Conservation (phyloP, 2,113 vertebrate genomes). For the Balaenoptera acutorostrata region DNA sequence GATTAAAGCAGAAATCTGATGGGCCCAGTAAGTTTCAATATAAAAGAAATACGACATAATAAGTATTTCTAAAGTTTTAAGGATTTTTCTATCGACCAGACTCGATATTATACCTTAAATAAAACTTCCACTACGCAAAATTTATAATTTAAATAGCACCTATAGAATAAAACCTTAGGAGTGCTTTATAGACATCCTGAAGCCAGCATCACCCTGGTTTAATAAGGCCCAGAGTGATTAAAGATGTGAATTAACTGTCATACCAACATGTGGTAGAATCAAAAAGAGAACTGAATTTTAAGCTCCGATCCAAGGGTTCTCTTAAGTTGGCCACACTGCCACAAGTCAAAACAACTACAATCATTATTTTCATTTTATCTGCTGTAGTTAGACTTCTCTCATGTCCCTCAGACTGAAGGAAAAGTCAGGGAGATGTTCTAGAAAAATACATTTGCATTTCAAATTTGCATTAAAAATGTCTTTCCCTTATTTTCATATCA, state of each 20-base stretch:
- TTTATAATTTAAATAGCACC: slow-evolving; percentile 52
- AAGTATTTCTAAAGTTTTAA: slow-evolving; percentile 36
- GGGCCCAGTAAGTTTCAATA: neutral
- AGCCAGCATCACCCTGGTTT: neutral
- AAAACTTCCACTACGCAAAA: slow-evolving; percentile 25
- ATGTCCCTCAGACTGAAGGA: slow-evolving; percentile 38
- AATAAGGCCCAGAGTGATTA: neutral
- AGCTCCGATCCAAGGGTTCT: neutral
- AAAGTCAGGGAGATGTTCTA: slow-evolving; percentile 49
- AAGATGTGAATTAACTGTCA: slow-evolving; percentile 34
- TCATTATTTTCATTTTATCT: slow-evolving; percentile 39
- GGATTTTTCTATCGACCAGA: neutral
- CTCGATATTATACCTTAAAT: neutral
- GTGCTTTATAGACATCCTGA: neutral
- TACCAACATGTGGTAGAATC: neutral
- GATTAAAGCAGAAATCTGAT: slow-evolving; percentile 47
- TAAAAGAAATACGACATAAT: slow-evolving; percentile 18
- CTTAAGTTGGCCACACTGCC: neutral
- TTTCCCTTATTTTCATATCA: slow-evolving; percentile 49
- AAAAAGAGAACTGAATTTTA: slow-evolving; percentile 33
- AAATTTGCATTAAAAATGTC: slow-evolving; percentile 65
- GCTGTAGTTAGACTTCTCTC: slow-evolving; percentile 31
- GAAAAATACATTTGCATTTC: slow-evolving; percentile 69
- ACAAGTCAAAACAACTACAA: slow-evolving; percentile 30
- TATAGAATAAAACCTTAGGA: slow-evolving; percentile 34